These are phyloP conservation scores for Hylyphantes graminicola DNA, from an alignment of 1,140 invertebrate genomes.

Conservation along the genomic window DNA sequence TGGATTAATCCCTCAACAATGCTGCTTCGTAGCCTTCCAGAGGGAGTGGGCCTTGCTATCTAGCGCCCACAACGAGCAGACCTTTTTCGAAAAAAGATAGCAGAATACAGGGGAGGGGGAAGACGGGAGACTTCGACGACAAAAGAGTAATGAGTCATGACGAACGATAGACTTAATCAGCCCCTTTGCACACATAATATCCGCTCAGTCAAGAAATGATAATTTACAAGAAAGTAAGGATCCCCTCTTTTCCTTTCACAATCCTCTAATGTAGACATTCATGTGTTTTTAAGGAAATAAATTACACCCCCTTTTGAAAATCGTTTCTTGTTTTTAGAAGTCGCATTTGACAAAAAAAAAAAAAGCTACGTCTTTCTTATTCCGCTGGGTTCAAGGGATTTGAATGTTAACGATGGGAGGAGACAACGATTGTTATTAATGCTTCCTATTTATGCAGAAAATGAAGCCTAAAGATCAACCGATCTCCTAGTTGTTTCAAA, in stretches of 20 bases:
- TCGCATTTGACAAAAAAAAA: slow-evolving; percentile 27
- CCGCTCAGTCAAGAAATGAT: slow-evolving; percentile 42
- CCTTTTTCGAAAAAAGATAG: slow-evolving; percentile 46
- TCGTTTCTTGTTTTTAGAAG: slow-evolving; percentile 16
- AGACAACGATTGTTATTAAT: slow-evolving; percentile 4
- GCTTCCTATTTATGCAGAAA: slow-evolving; percentile 16
- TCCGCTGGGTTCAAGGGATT: slow-evolving; percentile 26
- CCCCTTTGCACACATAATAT: slow-evolving; percentile 25
- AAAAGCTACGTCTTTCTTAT: slow-evolving; percentile 18
- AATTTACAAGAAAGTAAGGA: slow-evolving; percentile 50
- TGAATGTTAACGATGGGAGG: slow-evolving; percentile 1
- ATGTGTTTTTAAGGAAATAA: slow-evolving; percentile 44
- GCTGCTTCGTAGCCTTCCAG: background rate
- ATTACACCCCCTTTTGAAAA: slow-evolving; percentile 15
- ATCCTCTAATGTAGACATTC: slow-evolving; percentile 36
- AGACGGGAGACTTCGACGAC: slow-evolving; percentile 19
- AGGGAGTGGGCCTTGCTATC: slow-evolving; percentile 45
- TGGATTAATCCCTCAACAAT: slow-evolving; percentile 60
- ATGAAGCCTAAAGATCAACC: background rate
- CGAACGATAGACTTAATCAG: slow-evolving; percentile 59
- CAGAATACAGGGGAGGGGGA: slow-evolving; percentile 28
- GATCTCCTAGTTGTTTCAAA: background rate
- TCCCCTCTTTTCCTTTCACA: background rate
- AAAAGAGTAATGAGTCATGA: slow-evolving; percentile 60
- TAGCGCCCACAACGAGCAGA: slow-evolving; percentile 52